phyloP scores from a whole-genome alignment of 2,888 invertebrate genomes.

The Balanococcus diminutus region DNA sequence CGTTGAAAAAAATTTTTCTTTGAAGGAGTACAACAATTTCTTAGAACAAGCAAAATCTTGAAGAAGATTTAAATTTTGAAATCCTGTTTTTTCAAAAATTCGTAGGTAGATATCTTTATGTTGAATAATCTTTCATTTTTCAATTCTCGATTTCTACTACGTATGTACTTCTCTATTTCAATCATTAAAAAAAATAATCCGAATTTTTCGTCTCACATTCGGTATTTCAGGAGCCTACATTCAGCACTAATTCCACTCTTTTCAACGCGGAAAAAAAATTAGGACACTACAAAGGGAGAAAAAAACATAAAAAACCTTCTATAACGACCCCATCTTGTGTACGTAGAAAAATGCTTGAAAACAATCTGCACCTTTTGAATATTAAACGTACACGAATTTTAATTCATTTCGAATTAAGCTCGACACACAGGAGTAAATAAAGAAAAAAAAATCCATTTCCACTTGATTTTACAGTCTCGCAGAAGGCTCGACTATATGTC shows the following conservation, averaged over 20 bases:
- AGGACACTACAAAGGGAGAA: not conserved
- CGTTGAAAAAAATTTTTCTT: no score
- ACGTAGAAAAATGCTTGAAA: not conserved
- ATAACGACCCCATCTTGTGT: not conserved
- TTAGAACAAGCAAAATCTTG: no score
- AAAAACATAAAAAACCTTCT: not conserved
- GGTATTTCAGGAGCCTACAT: no score
- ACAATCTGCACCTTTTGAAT: not conserved
- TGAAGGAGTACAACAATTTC: no score
- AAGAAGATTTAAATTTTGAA: no score
- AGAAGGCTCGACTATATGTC: not conserved
- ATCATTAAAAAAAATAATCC: no score
- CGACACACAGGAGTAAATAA: not conserved
- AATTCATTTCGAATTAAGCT: constrained; percentile 24
- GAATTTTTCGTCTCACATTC: no score
- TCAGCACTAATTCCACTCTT: not conserved
- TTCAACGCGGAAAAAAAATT: not conserved
- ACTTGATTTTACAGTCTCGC: constrained; percentile 18
- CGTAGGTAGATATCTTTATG: no score
- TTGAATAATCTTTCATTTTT: no score
- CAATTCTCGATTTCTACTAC: no score
- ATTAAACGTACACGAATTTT: constrained; percentile 18
- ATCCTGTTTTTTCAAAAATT: no score
- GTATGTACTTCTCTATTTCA: no score
- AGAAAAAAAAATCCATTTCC: constrained; percentile 31